Evolutionary conservation across 2,113 vertebrate genomes (phyloP).

Genomic region (Taurulus bubalis): DNA sequence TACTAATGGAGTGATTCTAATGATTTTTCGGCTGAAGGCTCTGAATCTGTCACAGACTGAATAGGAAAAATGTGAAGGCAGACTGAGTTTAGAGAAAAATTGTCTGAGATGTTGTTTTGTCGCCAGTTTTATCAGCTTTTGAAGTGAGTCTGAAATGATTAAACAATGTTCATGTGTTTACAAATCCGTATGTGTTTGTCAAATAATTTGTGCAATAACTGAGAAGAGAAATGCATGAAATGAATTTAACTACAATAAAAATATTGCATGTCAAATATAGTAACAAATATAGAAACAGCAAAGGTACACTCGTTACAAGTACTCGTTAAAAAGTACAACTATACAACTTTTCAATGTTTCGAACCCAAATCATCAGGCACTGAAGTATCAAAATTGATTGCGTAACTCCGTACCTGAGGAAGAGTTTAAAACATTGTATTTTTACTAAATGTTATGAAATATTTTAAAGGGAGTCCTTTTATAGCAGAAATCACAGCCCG

Average conservation of each 20-base stretch:
- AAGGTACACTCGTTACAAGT: neutral
- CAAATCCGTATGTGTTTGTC: neutral
- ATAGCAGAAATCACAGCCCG: neutral
- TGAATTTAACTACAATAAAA: neutral
- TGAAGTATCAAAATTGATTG: neutral
- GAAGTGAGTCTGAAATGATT: neutral
- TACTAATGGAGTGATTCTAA: slow-evolving; percentile 1
- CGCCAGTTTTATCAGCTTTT: neutral
- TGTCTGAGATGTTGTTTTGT: neutral
- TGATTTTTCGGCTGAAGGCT: neutral
- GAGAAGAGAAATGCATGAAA: neutral
- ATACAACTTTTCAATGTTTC: neutral
- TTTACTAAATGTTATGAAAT: neutral
- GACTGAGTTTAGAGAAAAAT: neutral
- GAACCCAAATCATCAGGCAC: neutral
- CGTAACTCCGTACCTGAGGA: neutral
- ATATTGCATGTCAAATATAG: neutral
- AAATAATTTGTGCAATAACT: neutral
- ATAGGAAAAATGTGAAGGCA: neutral
- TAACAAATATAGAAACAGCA: no score
- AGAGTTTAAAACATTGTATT: neutral
- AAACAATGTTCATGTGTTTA: neutral
- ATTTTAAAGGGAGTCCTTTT: neutral
- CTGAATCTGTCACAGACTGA: neutral
- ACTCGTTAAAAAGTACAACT: neutral